Conservation (phyloP, 2,888 invertebrate species). For the Cancer borealis region DNA sequence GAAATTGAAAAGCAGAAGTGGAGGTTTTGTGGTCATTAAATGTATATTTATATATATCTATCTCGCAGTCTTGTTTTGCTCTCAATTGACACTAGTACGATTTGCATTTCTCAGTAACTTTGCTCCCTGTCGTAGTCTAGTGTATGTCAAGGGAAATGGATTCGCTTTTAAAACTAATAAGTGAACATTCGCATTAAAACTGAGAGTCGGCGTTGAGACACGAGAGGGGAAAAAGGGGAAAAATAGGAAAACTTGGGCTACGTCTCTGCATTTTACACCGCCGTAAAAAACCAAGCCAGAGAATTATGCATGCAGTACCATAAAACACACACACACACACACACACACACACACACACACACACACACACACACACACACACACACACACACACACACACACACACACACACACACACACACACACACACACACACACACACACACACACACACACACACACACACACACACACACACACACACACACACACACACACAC, state of each 20-base stretch:
- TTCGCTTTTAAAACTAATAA: not conserved
- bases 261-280: not conserved
- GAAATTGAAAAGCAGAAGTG: not conserved
- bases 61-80: not conserved
- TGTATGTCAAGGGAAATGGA: not conserved
- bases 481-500: slow-evolving; percentile 22
- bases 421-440: slow-evolving; percentile 40
- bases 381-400: slow-evolving; percentile 24
- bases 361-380: slow-evolving; percentile 34
- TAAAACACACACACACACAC: slow-evolving; percentile 23
- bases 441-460: slow-evolving; percentile 34
- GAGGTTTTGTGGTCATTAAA: not conserved
- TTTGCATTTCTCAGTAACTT: not conserved
- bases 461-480: slow-evolving; percentile 24
- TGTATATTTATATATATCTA: not conserved
- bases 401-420: slow-evolving; percentile 2
- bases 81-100: not conserved
- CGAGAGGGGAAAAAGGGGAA: not conserved
- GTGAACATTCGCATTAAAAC: not conserved
- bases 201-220: not conserved
- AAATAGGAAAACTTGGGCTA: not conserved
- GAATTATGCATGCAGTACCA: not conserved
- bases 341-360: slow-evolving; percentile 37
- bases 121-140: too few relatives aligned
- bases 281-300: not conserved